Conservation (phyloP, 2,888 invertebrate species). For the Frankliniella fusca region DNA sequence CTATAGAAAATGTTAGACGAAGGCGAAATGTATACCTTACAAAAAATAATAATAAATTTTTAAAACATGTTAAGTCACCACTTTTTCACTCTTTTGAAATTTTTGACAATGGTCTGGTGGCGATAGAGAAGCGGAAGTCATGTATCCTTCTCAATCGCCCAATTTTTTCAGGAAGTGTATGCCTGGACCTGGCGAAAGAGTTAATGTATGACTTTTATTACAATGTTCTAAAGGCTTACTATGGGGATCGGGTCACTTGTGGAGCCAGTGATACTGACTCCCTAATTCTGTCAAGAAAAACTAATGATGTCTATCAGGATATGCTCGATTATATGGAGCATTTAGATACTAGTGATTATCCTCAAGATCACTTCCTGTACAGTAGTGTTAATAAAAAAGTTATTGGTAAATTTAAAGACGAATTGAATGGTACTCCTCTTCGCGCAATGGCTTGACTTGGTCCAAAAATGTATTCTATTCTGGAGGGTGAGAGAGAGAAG, state of each 20-base stretch:
- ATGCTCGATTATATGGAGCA: background rate
- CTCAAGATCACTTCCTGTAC: background rate
- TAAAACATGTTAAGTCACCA: background rate
- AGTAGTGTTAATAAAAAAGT: background rate
- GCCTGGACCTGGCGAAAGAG: conserved; percentile 36
- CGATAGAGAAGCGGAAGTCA: conserved; percentile 28
- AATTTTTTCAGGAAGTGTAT: conserved; percentile 36
- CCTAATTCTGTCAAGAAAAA: background rate
- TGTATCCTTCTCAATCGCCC: conserved; percentile 35
- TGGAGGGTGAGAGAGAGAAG: background rate
- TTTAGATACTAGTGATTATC: background rate
- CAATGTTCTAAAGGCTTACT: background rate
- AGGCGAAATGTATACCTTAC: background rate
- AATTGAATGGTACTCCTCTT: background rate
- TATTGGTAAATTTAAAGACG: background rate
- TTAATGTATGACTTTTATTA: conserved; percentile 30
- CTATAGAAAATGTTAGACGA: background rate
- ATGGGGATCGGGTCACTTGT: background rate
- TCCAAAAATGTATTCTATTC: conserved; percentile 36
- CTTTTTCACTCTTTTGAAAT: conserved; percentile 1
- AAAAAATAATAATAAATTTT: background rate
- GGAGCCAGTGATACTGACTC: background rate
- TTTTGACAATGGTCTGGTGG: background rate
- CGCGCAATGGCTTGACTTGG: background rate
- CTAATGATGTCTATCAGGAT: background rate